A percentile compares a stretch with the other conserved stretches of the same genome.
These are phyloP conservation scores for Callimorpha dominula DNA, from an alignment of 2,888 invertebrate species.

Conservation along the genomic window DNA sequence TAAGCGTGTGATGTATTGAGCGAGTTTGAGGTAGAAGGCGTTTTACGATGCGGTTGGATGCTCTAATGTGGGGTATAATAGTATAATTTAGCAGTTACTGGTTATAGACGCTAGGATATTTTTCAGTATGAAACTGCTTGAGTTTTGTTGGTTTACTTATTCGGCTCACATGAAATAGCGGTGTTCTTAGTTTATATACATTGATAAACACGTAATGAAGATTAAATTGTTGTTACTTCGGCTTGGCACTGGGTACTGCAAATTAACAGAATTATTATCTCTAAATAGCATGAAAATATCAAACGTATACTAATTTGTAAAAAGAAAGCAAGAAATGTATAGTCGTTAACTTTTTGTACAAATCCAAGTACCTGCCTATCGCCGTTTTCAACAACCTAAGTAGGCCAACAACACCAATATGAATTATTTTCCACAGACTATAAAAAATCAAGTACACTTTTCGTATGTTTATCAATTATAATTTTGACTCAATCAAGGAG, in stretches of 20 bases:
- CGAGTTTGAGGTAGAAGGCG: slow-evolving; percentile 30
- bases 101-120: slow-evolving; percentile 7
- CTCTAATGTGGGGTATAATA: slow-evolving; percentile 20
- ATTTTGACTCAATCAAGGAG: not conserved
- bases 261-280: not conserved
- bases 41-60: slow-evolving; percentile 32
- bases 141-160: slow-evolving; percentile 2
- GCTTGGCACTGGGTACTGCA: not conserved
- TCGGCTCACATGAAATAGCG: not conserved
- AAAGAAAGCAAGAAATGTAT: too few relatives aligned
- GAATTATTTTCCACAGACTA: not conserved
- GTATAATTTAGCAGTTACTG: slow-evolving; percentile 19
- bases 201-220: not conserved
- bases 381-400: not conserved
- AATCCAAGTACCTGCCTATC: not conserved
- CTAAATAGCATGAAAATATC: too few relatives aligned
- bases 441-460: too few relatives aligned
- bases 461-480: not conserved
- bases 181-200: not conserved
- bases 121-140: slow-evolving; percentile 3
- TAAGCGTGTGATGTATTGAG: slow-evolving; percentile 34
- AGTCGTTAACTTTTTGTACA: too few relatives aligned
- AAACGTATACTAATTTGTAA: too few relatives aligned
- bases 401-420: not conserved
- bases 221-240: too few relatives aligned